Evolutionary conservation across 2,888 invertebrate genomes (phyloP).

Genomic region (Nemurella pictetii): DNA sequence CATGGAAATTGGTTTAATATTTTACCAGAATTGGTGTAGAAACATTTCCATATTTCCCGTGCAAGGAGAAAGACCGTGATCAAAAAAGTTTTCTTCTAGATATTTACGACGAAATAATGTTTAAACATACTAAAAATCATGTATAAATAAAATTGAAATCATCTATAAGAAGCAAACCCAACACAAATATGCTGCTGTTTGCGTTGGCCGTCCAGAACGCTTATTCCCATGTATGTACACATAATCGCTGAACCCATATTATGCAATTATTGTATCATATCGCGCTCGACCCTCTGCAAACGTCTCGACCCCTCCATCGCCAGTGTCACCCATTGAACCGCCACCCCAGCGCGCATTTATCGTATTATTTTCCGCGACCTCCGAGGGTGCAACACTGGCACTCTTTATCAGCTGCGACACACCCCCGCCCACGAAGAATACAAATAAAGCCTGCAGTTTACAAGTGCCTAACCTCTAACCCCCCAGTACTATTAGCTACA

Average conservation of each 20-base stretch:
- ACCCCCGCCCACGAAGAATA: neutral
- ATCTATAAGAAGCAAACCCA: no score
- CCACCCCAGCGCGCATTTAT: neutral
- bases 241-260: neutral
- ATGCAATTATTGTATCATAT: neutral
- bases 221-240: neutral
- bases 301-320: slow-evolving; percentile 3
- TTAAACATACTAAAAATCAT: no score
- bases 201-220: no score
- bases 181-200: no score
- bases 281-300: neutral
- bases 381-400: neutral
- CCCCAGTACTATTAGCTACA: neutral
- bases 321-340: neutral
- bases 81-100: no score
- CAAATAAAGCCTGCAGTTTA: slow-evolving; percentile 5
- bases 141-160: no score
- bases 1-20: no score
- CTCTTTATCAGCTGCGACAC: slow-evolving; percentile 8
- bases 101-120: no score
- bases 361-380: neutral
- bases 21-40: no score
- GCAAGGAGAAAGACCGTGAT: no score
- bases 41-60: no score
- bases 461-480: neutral